Percentiles rank a stretch among this genome's conserved stretches.
phyloP scores from a whole-genome alignment of 2,888 invertebrate species.

The Ormyrus rosae region DNA sequence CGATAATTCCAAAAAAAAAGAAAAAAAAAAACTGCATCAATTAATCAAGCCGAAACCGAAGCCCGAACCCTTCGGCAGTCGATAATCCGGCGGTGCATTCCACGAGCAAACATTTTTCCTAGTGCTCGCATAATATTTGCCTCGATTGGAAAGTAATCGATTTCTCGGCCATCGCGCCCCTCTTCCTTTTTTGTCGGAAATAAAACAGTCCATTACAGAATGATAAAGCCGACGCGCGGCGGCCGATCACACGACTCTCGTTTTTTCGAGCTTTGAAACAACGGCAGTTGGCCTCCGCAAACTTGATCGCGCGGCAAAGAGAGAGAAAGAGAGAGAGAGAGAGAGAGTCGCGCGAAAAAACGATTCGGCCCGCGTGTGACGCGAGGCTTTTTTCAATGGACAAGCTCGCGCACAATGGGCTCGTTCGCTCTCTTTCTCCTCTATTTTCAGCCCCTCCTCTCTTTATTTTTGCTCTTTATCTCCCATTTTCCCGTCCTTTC shows the following conservation, averaged over 20 bases:
- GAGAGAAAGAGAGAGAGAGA: neutral
- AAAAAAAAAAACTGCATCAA: no score
- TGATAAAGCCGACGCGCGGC: no score
- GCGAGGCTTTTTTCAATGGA: slow-evolving; percentile 35
- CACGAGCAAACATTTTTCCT: neutral
- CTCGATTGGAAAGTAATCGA: neutral
- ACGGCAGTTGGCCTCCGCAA: slow-evolving; percentile 21
- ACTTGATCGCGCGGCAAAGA: slow-evolving; percentile 28
- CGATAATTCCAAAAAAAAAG: no score
- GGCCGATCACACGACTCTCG: slow-evolving; percentile 9
- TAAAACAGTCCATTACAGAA: no score
- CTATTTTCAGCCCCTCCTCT: no score
- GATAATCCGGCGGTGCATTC: neutral
- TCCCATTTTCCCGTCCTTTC: no score
- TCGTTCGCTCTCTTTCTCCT: slow-evolving; percentile 25
- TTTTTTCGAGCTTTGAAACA: slow-evolving; percentile 41
- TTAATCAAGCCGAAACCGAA: no score
- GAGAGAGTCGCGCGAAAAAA: slow-evolving; percentile 4
- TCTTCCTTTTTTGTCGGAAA: no score
- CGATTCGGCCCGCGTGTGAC: slow-evolving; percentile 12
- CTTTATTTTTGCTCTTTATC: no score
- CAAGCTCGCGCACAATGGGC: slow-evolving; percentile 15
- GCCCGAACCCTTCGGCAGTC: no score
- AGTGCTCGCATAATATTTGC: slow-evolving; percentile 1
- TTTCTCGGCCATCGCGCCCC: no score